phyloP scores from a whole-genome alignment of 2,888 invertebrate species.

The Erebia ligea region DNA sequence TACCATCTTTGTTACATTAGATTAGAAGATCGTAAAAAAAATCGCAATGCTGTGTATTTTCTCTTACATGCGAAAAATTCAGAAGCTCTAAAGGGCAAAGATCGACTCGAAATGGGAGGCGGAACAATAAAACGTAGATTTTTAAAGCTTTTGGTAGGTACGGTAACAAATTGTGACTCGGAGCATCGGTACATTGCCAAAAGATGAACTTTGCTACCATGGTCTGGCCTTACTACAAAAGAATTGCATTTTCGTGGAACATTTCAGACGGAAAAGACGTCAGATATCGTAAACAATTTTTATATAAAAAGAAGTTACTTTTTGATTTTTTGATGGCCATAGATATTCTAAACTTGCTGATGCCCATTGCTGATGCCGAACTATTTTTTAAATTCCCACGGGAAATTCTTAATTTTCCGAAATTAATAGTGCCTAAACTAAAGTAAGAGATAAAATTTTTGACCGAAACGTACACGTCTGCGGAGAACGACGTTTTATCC shows the following conservation, averaged over 20 bases:
- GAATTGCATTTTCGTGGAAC: background rate
- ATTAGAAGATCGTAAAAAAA: background rate
- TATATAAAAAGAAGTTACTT: background rate
- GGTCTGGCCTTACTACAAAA: conserved; percentile 54
- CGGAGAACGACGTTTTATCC: too few species aligned
- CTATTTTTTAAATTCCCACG: too few species aligned
- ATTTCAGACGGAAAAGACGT: background rate
- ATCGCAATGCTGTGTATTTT: background rate
- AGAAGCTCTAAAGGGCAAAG: conserved; percentile 55
- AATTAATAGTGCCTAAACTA: too few species aligned
- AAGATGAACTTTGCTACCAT: conserved; percentile 53
- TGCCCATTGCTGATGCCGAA: too few species aligned
- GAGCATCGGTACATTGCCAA: conserved; percentile 60
- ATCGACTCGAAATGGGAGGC: conserved; percentile 70
- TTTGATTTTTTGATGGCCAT: too few species aligned
- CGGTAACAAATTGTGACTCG: conserved; percentile 75
- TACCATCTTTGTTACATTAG: too few species aligned
- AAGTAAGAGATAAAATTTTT: too few species aligned
- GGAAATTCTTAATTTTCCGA: too few species aligned
- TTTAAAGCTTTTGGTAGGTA: conserved; percentile 65
- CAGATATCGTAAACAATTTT: background rate
- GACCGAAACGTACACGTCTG: too few species aligned
- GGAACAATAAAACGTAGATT: conserved; percentile 79
- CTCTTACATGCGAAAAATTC: background rate
- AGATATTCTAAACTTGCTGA: too few species aligned